Base-by-base conservation (phyloP, 1,140 invertebrate species). In the Thrips palmi region DNA sequence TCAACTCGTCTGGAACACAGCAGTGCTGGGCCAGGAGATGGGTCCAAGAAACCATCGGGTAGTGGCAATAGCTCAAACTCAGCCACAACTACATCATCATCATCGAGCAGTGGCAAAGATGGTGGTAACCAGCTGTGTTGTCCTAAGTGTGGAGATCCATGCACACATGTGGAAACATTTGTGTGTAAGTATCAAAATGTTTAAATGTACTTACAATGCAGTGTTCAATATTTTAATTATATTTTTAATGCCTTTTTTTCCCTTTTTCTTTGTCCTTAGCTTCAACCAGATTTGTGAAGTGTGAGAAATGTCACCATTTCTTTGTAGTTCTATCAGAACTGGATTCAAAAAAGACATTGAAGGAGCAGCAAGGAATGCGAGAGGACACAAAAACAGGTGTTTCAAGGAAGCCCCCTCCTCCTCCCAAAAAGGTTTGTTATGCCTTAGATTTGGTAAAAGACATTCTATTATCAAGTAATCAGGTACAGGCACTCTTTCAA, bases 271-370 rank as follows among this genome's bases (percentile, higher is more conserved):
- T 35, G n/a, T 44, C 50, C 48, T 40, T 46, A 77, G 71, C 72
- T 45, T 87, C 85, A 28, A 87, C 86, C 12, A 70, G 88, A 47
- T 97, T 96, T 62, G 89, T 96, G 4, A 96, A 93, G 60, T 97
- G 92, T 62, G 88, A 93, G 52, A 96, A 94, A 57, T 97, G 92
- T 55, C 84, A 92, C 58, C 88, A 94, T 59, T 94, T 96, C 63
- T 96, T 94, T 57, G 86, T 94, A n/a, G 86, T 96, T 10, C 64
- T 94, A 28, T 91, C 85, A 42, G 87, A 94, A 52, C 73, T 81
- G 29, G 88, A 94, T 57, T 75, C 76, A 20, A 85, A 88, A 59
- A 81, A 75, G 58, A 77, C 66, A 45, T 58, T 78, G 37, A 89
- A 87, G 59, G 82, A 89, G 43, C 74, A 49, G 19, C n/a, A n/a